Conservation (phyloP, 2,113 vertebrate genomes). For the Ameiurus melas region DNA sequence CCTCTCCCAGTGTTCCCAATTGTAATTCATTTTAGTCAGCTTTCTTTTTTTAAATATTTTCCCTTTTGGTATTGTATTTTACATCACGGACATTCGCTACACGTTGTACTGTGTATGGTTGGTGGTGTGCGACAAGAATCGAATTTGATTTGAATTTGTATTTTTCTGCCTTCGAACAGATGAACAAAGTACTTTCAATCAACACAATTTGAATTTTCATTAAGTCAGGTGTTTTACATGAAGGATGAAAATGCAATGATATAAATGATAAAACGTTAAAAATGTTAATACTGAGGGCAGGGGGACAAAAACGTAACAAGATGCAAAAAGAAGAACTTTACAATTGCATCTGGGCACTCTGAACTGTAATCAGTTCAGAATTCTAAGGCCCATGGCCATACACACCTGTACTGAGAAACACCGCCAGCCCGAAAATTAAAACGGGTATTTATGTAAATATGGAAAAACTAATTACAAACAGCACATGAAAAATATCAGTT, state of each 20-base stretch:
- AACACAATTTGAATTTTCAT: background rate
- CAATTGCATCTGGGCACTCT: too few relatives aligned
- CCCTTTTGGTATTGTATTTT: too few relatives aligned
- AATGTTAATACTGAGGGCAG: background rate
- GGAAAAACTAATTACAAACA: background rate
- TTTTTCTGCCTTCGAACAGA: background rate
- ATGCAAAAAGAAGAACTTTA: background rate
- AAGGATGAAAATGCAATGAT: background rate
- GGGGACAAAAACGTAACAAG: background rate
- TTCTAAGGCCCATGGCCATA: too few relatives aligned
- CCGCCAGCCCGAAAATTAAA: background rate
- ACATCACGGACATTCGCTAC: too few relatives aligned
- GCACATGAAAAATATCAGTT: background rate
- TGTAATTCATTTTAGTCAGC: too few relatives aligned
- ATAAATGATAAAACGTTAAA: background rate
- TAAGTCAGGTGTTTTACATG: background rate
- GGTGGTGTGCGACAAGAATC: background rate
- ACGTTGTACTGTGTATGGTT: background rate
- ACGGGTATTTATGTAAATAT: background rate
- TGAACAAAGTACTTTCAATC: background rate
- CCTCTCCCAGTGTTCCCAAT: background rate
- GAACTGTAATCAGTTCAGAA: background rate
- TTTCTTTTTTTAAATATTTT: too few relatives aligned
- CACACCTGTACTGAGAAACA: background rate
- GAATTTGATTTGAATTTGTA: background rate